Conservation (phyloP, 2,113 vertebrate genomes). For the Neotoma lepida region DNA sequence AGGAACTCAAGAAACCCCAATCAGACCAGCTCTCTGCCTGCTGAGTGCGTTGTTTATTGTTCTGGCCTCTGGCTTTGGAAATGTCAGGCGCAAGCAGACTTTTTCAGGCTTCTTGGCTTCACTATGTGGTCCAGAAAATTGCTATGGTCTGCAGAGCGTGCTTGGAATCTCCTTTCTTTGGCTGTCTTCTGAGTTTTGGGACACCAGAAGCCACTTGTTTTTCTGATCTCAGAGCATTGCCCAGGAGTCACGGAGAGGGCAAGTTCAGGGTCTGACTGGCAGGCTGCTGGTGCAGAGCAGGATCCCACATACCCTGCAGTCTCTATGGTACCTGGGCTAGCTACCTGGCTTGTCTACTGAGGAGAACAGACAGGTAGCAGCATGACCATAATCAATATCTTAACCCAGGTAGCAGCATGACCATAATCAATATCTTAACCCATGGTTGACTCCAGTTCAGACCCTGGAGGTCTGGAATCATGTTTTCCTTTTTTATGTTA, state of each 20-base stretch:
- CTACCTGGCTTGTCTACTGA: background rate
- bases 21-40: background rate
- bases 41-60: conserved; percentile 42
- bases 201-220: conserved; percentile 7
- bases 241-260: background rate
- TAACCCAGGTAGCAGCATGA: background rate
- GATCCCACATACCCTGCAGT: rapidly evolving
- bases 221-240: conserved; percentile 41
- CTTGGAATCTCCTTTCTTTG: background rate
- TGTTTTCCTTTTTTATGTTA: background rate
- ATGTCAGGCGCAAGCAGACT: conserved; percentile 35
- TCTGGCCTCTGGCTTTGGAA: conserved; percentile 52
- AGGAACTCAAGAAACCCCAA: conserved; percentile 66
- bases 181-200: conserved; percentile 29
- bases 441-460: background rate
- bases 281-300: background rate
- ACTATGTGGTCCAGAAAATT: background rate
- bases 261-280: background rate
- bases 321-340: background rate
- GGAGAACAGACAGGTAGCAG: background rate
- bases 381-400: background rate
- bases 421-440: background rate
- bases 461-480: background rate
- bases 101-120: conserved; percentile 40
- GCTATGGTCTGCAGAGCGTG: background rate